phyloP scores from a whole-genome alignment of 2,797 vertebrate species.

The Sebastolobus altivelis region DNA sequence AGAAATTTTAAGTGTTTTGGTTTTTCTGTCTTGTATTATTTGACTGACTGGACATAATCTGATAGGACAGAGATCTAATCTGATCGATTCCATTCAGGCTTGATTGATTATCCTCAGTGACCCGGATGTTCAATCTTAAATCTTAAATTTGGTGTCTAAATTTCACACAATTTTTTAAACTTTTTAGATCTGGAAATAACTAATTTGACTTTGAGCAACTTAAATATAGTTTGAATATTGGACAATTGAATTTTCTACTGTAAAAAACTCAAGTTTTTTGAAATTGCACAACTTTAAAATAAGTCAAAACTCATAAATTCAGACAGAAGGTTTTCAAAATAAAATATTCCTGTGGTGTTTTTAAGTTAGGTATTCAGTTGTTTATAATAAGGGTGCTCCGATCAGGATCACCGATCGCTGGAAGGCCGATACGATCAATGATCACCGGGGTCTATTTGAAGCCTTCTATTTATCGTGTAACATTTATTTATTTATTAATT shows the following conservation, averaged over 20 bases:
- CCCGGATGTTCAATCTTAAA: too few species aligned
- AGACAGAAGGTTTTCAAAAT: neutral
- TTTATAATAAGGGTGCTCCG: too few species aligned
- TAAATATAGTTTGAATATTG: neutral
- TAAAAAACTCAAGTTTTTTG: too few species aligned
- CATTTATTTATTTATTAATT: too few species aligned
- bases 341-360: neutral
- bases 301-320: neutral
- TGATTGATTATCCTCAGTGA: too few species aligned
- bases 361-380: neutral
- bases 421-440: too few species aligned
- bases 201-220: neutral
- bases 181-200: neutral
- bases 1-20: neutral
- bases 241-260: neutral
- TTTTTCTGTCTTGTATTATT: too few species aligned
- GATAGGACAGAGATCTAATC: neutral
- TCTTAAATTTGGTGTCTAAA: neutral
- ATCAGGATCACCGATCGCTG: too few species aligned
- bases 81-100: too few species aligned
- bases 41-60: neutral
- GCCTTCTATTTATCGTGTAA: too few species aligned
- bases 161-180: neutral
- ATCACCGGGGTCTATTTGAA: too few species aligned
- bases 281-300: neutral